Evolutionary conservation across 2,797 vertebrate species (phyloP), one percentile per base, ranked within the genome.

Genomic region (Sebastes hubbsi): DNA sequence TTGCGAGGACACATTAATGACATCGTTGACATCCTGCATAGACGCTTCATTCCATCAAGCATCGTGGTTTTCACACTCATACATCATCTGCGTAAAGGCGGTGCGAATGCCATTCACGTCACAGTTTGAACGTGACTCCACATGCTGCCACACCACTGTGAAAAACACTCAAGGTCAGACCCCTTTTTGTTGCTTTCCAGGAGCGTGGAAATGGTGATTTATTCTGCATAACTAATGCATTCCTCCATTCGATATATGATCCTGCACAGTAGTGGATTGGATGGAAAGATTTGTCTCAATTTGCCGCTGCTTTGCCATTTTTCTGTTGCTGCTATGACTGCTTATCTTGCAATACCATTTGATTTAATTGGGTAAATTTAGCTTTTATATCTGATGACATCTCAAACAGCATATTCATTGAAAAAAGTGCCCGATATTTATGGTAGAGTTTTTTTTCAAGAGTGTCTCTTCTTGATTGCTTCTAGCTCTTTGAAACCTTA

Each of bases 141-240:
- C 74, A 42, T 5, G 70, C 72, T 2, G 30, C 59, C 58, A 61
- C 70, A 25, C 65, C 4, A 49, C 81, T 75, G 84, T 60, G 77
- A 88, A 84, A 83, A 86, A 75, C 67, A 69, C 66, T 87, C 84
- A 92, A 91, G 92, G 87, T 90, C 87, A 86, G 70, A 73, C 4
- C 59, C 64, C 66, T 75, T 77, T 82, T 77, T 82, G 60, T 82
- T 80, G 61, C 34, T 75, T 80, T 76, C 63, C 70, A 72, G 38
- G 61, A 80, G 68, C 6, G 16, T 64, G 67, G 34, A 85, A 83
- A 85, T 86, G 73, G 54, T 82, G 86, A 88, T 85, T 74, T 77
- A 84, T 81, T 77, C 67, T 69, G 74, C 69, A 87, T 79, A 75
- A 55, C 78, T 69, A 77, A 90, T 83, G 82, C 66, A 66, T 71